Percentiles rank a stretch among this genome's conserved stretches.
phyloP scores from a whole-genome alignment of 2,888 invertebrate species.

The Nemotelus nigrinus region DNA sequence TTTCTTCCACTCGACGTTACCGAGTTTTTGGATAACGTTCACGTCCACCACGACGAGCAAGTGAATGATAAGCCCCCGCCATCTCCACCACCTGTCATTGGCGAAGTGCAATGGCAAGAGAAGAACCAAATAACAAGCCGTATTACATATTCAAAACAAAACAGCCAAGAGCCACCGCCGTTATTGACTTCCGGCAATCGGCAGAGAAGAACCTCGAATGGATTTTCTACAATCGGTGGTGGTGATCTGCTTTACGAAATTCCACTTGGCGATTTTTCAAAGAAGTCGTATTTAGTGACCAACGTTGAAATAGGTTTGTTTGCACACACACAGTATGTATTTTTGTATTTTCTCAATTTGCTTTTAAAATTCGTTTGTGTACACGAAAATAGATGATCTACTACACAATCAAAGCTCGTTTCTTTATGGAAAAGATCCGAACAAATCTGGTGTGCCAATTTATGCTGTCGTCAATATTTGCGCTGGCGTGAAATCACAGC shows the following conservation, averaged over 20 bases:
- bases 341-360: not conserved
- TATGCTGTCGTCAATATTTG: conserved; percentile 71
- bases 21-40: conserved; percentile 70
- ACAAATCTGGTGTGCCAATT: conserved; percentile 67
- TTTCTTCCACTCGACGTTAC: conserved; percentile 72
- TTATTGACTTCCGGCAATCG: not conserved
- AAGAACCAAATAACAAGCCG: not conserved
- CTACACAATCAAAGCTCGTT: conserved; percentile 67
- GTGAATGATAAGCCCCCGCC: not conserved
- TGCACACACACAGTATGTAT: not conserved
- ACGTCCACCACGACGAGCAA: conserved; percentile 64
- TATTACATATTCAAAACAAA: not conserved
- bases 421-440: conserved; percentile 70
- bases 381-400: conserved; percentile 56
- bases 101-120: not conserved
- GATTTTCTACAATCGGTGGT: not conserved
- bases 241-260: conserved; percentile 45
- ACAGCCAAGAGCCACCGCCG: not conserved
- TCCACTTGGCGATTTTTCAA: conserved; percentile 59
- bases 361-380: conserved; percentile 48
- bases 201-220: conserved; percentile 11
- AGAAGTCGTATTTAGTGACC: conserved; percentile 67
- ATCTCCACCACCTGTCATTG: not conserved
- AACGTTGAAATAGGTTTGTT: conserved; percentile 65
- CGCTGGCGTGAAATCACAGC: conserved; percentile 48